phyloP scores from a whole-genome alignment of 2,113 vertebrate genomes.

The Penelope pileata region DNA sequence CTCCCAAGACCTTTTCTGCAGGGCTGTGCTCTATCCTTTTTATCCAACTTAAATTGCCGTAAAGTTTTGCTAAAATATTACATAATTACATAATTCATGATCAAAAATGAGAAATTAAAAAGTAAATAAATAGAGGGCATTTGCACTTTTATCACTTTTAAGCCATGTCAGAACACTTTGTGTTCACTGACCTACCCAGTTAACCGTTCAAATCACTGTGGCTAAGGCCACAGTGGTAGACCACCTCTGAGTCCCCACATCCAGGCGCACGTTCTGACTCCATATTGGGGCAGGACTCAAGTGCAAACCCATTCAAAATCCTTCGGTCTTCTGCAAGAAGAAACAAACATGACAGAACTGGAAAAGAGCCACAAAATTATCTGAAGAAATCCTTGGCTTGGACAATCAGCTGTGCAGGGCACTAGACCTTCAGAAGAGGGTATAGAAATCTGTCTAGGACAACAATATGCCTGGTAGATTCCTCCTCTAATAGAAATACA shows the following conservation, averaged over 20 bases:
- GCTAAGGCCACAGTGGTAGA: background rate
- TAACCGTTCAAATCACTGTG: background rate
- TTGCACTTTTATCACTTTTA: background rate
- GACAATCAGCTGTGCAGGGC: background rate
- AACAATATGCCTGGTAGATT: background rate
- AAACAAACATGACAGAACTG: background rate
- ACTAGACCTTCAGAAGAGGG: background rate
- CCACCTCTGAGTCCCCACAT: background rate
- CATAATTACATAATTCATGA: too few species aligned
- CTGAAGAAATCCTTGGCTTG: background rate
- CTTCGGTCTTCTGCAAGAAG: background rate
- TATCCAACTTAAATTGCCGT: background rate
- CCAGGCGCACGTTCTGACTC: accelerated
- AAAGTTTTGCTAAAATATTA: background rate
- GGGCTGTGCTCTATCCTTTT: too few species aligned
- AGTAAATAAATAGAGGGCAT: background rate
- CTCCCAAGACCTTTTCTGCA: too few species aligned
- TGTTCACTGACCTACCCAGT: background rate
- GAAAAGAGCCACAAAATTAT: background rate
- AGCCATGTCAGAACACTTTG: background rate
- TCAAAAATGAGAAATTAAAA: too few species aligned
- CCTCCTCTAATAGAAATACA: background rate
- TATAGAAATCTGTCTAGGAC: background rate
- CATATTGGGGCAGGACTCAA: background rate
- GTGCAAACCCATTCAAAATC: background rate